These are phyloP conservation scores for Antechinus flavipes DNA, from an alignment of 2,113 vertebrate genomes.

Conservation along the genomic window DNA sequence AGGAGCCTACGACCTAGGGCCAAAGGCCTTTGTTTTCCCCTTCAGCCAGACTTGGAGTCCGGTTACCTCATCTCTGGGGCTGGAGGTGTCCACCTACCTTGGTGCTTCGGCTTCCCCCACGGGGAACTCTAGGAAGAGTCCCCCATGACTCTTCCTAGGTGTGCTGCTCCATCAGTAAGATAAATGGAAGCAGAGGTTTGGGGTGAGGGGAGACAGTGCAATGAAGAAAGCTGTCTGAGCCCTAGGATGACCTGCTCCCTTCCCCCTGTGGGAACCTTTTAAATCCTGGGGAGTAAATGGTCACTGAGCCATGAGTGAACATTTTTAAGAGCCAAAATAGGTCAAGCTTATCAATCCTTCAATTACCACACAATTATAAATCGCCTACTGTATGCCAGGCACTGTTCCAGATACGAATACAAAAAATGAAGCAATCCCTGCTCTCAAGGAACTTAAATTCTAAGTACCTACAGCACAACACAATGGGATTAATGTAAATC, in stretches of 20 bases:
- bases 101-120: neutral
- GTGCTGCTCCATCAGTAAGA: neutral
- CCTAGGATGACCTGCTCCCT: neutral
- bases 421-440: neutral
- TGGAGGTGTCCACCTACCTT: neutral
- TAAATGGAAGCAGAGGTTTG: neutral
- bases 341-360: neutral
- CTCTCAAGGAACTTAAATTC: conserved; percentile 17
- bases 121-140: no score
- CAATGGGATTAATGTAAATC: neutral
- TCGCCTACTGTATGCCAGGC: neutral
- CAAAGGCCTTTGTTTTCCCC: neutral
- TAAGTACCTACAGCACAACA: neutral
- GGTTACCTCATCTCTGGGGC: neutral
- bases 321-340: neutral
- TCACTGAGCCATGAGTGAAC: neutral
- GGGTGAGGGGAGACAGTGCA: neutral
- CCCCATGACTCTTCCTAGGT: neutral
- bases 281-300: no score
- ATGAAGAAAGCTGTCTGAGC: no score
- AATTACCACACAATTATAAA: neutral
- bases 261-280: neutral
- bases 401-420: neutral
- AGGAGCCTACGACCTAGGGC: neutral
- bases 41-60: neutral